Evolutionary conservation across 2,888 invertebrate genomes (phyloP).

Genomic region (Lepidochrysops patricia): DNA sequence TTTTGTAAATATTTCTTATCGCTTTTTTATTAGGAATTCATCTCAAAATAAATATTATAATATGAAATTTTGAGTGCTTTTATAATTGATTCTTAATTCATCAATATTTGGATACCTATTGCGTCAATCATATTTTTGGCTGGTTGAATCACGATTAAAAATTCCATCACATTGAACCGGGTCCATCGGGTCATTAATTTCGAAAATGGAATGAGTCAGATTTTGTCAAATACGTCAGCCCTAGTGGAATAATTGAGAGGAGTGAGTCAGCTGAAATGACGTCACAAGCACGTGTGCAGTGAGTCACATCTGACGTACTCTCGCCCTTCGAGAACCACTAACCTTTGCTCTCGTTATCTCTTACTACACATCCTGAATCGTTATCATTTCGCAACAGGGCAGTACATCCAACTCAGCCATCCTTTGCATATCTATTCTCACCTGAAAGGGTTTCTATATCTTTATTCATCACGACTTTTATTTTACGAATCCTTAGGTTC

Average conservation of each 20-base stretch:
- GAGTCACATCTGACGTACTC: slow-evolving; percentile 50
- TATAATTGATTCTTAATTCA: too few relatives aligned
- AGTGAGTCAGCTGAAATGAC: slow-evolving; percentile 59
- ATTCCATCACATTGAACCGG: background rate
- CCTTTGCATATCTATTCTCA: too few relatives aligned
- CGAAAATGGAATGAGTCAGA: slow-evolving; percentile 7
- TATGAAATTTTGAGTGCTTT: too few relatives aligned
- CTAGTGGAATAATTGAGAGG: slow-evolving; percentile 27
- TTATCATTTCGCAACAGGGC: background rate
- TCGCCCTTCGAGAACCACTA: slow-evolving; percentile 19
- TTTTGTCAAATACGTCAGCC: slow-evolving; percentile 15
- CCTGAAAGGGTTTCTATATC: too few relatives aligned
- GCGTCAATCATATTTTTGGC: too few relatives aligned
- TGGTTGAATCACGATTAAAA: background rate
- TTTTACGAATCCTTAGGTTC: too few relatives aligned
- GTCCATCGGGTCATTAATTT: slow-evolving; percentile 2
- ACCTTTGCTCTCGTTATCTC: slow-evolving; percentile 40
- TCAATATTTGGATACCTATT: too few relatives aligned
- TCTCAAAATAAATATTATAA: too few relatives aligned
- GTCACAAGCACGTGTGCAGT: slow-evolving; percentile 55
- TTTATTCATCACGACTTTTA: too few relatives aligned
- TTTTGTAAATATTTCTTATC: too few relatives aligned
- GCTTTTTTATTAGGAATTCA: too few relatives aligned
- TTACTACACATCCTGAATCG: slow-evolving; percentile 32
- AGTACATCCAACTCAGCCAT: slow-evolving; percentile 12